Percentiles rank a stretch among this genome's conserved stretches.
Evolutionary conservation across 2,888 invertebrate genomes (phyloP).

Genomic region (Pocota personata): DNA sequence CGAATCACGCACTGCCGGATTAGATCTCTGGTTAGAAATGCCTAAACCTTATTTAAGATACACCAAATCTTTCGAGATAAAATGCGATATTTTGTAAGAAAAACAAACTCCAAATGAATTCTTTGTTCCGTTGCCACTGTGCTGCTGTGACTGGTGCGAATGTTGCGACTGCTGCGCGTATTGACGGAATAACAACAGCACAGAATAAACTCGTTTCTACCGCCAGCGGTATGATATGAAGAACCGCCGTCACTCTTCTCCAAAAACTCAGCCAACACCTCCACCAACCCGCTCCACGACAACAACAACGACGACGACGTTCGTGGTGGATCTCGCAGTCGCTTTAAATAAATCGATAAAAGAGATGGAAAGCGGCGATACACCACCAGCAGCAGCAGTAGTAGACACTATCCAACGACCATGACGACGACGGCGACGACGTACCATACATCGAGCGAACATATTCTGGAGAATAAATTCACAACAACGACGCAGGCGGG

Average conservation of each 20-base stretch:
- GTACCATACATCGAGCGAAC: constrained; percentile 50
- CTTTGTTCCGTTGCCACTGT: constrained; percentile 58
- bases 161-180: constrained; percentile 53
- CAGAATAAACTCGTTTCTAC: constrained; percentile 65
- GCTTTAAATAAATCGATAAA: constrained; percentile 73
- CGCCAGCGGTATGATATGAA: constrained; percentile 73
- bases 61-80: background rate
- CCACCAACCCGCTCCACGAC: constrained; percentile 42
- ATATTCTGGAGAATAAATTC: constrained; percentile 62
- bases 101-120: constrained; percentile 8
- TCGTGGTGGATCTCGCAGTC: constrained; percentile 59
- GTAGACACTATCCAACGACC: constrained; percentile 59
- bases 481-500: constrained; percentile 72
- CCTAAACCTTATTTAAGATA: background rate
- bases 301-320: constrained; percentile 42
- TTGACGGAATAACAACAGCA: constrained; percentile 58
- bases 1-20: background rate
- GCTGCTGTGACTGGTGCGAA: constrained; percentile 48
- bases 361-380: constrained; percentile 73
- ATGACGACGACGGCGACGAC: constrained; percentile 41
- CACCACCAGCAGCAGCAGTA: constrained; percentile 62
- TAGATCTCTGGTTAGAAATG: background rate
- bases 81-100: background rate
- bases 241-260: constrained; percentile 69
- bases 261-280: constrained; percentile 42